Evolutionary conservation across 2,113 vertebrate species (phyloP).

Genomic region (Epinephelus cyanopodus): DNA sequence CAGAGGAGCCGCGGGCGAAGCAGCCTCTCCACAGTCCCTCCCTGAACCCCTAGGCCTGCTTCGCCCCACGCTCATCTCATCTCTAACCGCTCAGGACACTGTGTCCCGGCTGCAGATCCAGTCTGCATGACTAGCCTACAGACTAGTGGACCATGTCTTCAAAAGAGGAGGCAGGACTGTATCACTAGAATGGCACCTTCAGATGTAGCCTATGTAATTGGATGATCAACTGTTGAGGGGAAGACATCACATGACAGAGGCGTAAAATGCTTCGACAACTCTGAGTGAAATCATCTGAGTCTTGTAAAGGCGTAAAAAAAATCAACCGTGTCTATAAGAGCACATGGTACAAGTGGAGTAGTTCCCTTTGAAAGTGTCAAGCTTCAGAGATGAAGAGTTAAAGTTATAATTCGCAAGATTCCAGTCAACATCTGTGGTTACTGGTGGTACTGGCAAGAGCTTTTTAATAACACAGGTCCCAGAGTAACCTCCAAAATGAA

Average conservation of each 20-base stretch:
- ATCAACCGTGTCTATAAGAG: background rate
- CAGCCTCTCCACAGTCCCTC: conserved; percentile 30
- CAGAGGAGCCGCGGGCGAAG: conserved; percentile 61
- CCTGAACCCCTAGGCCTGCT: conserved; percentile 26
- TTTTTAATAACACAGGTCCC: background rate
- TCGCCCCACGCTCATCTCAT: conserved; percentile 23
- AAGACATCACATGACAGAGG: conserved; percentile 48
- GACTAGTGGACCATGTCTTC: conserved; percentile 26
- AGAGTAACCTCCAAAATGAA: background rate
- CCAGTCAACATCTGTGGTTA: background rate
- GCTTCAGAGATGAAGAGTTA: background rate
- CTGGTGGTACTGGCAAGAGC: background rate
- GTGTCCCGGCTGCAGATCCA: conserved; percentile 38
- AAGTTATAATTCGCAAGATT: background rate
- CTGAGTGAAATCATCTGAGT: conserved; percentile 64
- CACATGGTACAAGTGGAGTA: background rate
- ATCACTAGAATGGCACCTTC: conserved; percentile 16
- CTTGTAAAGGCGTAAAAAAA: conserved; percentile 2
- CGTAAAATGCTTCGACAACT: background rate
- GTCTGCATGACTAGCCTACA: conserved; percentile 27
- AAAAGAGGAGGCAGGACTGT: background rate
- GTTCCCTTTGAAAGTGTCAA: background rate
- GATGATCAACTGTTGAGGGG: conserved; percentile 41
- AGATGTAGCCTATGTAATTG: conserved; percentile 31
- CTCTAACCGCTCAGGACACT: conserved; percentile 17